A percentile compares a stretch with the other conserved stretches of the same genome.
Evolutionary conservation across 2,113 vertebrate genomes (phyloP).

Genomic region (Geothlypis trichas): DNA sequence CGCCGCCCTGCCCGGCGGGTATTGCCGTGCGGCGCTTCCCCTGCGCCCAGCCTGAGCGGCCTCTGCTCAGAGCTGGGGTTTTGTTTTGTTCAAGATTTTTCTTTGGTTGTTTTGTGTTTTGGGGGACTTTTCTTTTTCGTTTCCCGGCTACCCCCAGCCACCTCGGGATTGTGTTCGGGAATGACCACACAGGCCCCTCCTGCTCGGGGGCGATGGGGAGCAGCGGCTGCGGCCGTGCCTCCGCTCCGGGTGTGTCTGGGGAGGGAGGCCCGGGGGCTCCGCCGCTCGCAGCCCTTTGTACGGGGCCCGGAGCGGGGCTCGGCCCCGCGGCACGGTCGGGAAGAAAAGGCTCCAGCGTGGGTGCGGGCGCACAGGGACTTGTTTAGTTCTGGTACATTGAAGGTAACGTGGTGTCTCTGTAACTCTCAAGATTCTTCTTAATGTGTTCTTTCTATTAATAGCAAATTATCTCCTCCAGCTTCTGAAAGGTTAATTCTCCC

Average conservation of each 20-base stretch:
- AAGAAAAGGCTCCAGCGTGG: background rate
- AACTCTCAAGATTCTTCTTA: background rate
- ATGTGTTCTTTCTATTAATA: rapidly evolving
- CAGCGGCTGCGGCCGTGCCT: rapidly evolving
- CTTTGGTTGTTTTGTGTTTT: no score
- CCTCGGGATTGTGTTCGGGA: background rate
- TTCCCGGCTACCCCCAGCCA: background rate
- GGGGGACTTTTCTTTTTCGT: no score
- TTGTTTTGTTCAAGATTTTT: background rate
- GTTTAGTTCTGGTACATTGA: rapidly evolving
- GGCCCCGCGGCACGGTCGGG: background rate
- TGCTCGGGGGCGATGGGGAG: background rate
- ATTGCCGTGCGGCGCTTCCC: background rate
- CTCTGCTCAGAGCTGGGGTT: background rate
- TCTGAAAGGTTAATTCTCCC: background rate
- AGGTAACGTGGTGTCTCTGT: background rate
- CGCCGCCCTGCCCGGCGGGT: background rate
- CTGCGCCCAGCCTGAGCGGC: background rate
- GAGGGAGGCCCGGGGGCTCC: rapidly evolving
- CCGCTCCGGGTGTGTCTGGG: background rate
- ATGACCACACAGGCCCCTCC: background rate
- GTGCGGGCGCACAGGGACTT: background rate
- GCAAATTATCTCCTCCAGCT: rapidly evolving
- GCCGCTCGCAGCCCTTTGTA: rapidly evolving
- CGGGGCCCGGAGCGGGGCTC: background rate